Evolutionary conservation across 2,113 vertebrate species (phyloP), one percentile per base, ranked within the genome.

Genomic region (Orthonyx spaldingii): DNA sequence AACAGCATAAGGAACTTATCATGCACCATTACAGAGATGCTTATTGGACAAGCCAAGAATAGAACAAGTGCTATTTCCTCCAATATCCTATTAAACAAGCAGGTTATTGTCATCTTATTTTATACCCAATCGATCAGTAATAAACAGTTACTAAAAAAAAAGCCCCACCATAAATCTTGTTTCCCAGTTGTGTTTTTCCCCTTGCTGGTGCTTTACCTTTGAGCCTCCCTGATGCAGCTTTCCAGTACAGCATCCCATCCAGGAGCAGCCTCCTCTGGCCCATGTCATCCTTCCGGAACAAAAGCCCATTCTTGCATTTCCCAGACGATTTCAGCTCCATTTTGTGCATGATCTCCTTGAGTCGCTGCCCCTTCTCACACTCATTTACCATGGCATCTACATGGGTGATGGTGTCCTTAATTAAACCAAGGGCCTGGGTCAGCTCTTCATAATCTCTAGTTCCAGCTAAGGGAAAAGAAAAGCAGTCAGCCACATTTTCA

Each of bases 191-290:
- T 18, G 26, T 26, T 56, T 80, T 19, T 32, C 22, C 79, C 64
- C 23, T 61, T 65, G 20, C 41, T 52, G n/a, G 35, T 44, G 53
- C 60, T 65, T 72, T 87, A 99, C 99, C 99, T 99, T 99, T 99
- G 59, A 98, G 96, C 66, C 98, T 95, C 37, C 99, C 99, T 1
- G 99, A 99, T 0, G 99, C 98, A 32, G 98, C 98, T 90, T 99
- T 99, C 98, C 99, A 99, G 97, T 97, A 99, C n/a, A 99, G 98
- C 2, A 96, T 97, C 75, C 99, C 98, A 44, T 99, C 98, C 6
- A 99, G 97, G 3, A 98, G 97, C 8, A 99, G 98, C 65, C 90
- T 84, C 64, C 98, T 97, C 63, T 84, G 98, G 6, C 96, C 96
- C 90, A 99, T 97, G 93, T 99, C 98, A 88, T 99, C 98, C 60